phyloP scores from a whole-genome alignment of 2,113 vertebrate genomes.

The Toxostoma redivivum region DNA sequence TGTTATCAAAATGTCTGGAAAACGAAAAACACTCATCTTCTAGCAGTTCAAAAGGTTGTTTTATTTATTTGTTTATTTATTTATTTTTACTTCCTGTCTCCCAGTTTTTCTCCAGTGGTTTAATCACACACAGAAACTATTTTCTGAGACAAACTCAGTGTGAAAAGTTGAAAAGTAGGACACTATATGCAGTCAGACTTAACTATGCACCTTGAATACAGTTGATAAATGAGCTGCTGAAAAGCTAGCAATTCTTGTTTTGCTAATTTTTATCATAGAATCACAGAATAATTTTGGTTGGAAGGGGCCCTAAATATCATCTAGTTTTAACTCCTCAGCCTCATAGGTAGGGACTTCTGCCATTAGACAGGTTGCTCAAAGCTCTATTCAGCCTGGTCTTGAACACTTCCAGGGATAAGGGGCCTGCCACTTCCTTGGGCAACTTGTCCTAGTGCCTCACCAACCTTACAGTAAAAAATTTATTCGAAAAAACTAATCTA shows the following conservation, averaged over 20 bases:
- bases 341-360: neutral
- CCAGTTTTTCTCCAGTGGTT: neutral
- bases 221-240: neutral
- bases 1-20: neutral
- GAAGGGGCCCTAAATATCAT: neutral
- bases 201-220: neutral
- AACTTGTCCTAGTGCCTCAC: neutral
- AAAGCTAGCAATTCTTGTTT: neutral
- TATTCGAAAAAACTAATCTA: neutral
- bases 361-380: neutral
- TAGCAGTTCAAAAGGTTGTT: neutral
- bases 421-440: rapidly evolving
- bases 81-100: neutral
- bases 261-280: neutral
- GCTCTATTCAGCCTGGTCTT: neutral
- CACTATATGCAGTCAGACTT: neutral
- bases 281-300: neutral
- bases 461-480: neutral
- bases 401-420: neutral
- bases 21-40: neutral
- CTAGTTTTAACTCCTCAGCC: neutral
- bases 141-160: neutral
- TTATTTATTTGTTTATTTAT: neutral
- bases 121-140: neutral
- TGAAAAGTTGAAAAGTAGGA: neutral